Conservation (phyloP, 1,140 invertebrate genomes). For the Ceratina japonica region DNA sequence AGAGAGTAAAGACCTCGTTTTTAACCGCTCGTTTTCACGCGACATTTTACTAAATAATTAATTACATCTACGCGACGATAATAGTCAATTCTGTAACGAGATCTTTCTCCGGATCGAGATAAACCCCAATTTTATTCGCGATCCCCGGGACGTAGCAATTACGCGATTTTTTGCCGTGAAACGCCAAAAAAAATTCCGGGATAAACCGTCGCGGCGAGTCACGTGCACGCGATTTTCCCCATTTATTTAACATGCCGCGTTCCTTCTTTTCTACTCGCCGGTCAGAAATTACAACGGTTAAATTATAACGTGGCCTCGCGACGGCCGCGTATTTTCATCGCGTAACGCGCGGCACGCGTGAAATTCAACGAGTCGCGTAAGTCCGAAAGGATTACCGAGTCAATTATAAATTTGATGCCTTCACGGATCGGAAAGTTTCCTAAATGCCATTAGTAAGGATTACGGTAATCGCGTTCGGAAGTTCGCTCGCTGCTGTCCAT, state of each 20-base stretch:
- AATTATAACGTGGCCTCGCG: background rate
- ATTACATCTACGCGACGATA: background rate
- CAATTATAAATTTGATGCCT: slow-evolving; percentile 5
- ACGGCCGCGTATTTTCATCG: background rate
- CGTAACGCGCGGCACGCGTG: background rate
- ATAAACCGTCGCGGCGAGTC: background rate
- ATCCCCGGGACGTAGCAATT: background rate
- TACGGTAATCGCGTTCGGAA: too few relatives aligned
- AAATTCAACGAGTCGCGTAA: slow-evolving; percentile 12
- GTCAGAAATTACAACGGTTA: background rate
- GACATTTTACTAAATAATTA: background rate
- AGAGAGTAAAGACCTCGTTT: background rate
- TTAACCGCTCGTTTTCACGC: too few relatives aligned
- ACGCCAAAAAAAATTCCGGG: background rate
- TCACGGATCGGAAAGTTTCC: too few relatives aligned
- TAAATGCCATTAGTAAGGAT: too few relatives aligned
- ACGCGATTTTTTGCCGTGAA: slow-evolving; percentile 6
- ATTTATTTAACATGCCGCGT: slow-evolving; percentile 4
- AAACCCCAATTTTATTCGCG: slow-evolving; percentile 3
- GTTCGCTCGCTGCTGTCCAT: too few relatives aligned
- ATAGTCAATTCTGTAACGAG: too few relatives aligned
- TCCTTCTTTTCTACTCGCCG: background rate
- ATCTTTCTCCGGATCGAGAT: background rate
- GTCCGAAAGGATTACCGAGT: slow-evolving; percentile 27
- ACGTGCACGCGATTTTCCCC: slow-evolving; percentile 5